Conservation (phyloP, 2,113 vertebrate genomes). For the Sceloporus tristichus region DNA sequence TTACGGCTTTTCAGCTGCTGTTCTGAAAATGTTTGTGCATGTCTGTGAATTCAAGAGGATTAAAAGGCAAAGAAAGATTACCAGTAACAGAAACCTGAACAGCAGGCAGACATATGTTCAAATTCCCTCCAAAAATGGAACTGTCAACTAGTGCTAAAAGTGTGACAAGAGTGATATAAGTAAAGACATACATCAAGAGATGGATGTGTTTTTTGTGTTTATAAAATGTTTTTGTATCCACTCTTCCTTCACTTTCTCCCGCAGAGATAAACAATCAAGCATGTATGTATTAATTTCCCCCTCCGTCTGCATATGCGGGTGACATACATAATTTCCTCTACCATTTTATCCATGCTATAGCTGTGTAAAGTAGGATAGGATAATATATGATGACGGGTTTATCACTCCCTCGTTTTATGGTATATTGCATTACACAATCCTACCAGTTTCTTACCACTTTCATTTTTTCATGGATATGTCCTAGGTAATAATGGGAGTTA, state of each 20-base stretch:
- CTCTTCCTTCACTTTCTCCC: not conserved
- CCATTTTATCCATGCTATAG: too few relatives aligned
- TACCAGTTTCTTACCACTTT: too few relatives aligned
- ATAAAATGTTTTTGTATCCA: not conserved
- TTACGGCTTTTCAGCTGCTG: not conserved
- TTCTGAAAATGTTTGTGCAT: rapidly evolving
- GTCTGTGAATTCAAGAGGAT: not conserved
- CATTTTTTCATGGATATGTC: too few relatives aligned
- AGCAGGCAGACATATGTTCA: not conserved
- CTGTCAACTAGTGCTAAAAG: not conserved
- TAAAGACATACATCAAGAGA: not conserved
- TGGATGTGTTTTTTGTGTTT: not conserved
- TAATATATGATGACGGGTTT: too few relatives aligned
- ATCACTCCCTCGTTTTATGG: too few relatives aligned
- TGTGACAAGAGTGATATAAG: not conserved
- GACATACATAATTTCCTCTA: too few relatives aligned
- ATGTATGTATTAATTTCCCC: too few relatives aligned
- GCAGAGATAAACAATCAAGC: not conserved
- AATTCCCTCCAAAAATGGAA: not conserved
- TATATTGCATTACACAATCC: too few relatives aligned
- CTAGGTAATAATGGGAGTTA: too few relatives aligned
- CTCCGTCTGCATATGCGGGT: too few relatives aligned
- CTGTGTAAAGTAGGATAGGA: too few relatives aligned
- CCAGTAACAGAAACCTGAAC: not conserved
- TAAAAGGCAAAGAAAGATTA: not conserved